Evolutionary conservation across 2,797 vertebrate genomes (phyloP), one percentile per base, ranked within the genome.

Genomic region (Urosaurus nigricauda): DNA sequence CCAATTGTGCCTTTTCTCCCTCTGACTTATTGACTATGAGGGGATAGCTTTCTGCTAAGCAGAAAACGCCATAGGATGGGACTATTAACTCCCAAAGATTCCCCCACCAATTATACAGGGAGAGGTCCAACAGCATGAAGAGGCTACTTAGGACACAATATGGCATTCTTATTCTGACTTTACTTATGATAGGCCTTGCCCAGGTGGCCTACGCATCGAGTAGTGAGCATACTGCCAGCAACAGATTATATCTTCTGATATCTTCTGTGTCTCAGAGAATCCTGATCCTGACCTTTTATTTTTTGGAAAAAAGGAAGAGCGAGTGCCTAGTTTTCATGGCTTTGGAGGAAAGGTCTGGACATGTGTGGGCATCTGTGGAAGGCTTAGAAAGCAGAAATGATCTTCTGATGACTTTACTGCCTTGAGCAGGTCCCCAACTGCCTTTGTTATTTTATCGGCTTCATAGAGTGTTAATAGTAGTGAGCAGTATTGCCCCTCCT

Each of bases 81-180:
- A 60, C 24, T 58, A 51, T 79, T 56, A n/a, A 29, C 63, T 29
- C 68, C 3, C 14, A 71, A n/a, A 70, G 35, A 80, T 85, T 26
- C 53, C 51, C 26, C 68, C 0, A 0, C 9, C 83, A 0, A 0
- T 74, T 91, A 81, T 35, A 35, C 58, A 85, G 16, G 29, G 78
- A 73, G 32, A 93, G 40, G 12, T 63, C 70, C 65, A 83, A 51
- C 79, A 88, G 12, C n/a, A 88, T 43, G 32, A 80, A 68, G 53
- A 85, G 77, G 86, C 40, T 1, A 16, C 32, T 11, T 81, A 68
- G 82, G 43, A n/a, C 71, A 80, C 47, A 17, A 0, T 73, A n/a
- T 68, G 58, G 58, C 70, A 43, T 86, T 74, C 35, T 85, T 65
- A 40, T 40, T n/a, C 56, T 81, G 75, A 60, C 68, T 56, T 71